phyloP scores from a whole-genome alignment of 2,797 vertebrate genomes.

The Xerus rutilus region DNA sequence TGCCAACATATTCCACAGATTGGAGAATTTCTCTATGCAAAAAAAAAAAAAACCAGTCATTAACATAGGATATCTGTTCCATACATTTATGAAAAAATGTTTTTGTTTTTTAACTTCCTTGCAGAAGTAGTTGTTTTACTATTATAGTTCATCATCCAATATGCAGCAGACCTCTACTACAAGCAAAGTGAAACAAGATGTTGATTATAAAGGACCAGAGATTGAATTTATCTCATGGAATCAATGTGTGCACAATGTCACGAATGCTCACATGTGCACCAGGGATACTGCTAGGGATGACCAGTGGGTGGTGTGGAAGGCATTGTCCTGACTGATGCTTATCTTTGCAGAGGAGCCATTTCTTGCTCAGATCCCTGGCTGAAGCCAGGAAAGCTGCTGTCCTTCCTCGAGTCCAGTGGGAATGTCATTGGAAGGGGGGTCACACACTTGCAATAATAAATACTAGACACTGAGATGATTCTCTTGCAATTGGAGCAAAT shows the following conservation, averaged over 20 bases:
- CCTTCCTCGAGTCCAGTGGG: conserved; percentile 72
- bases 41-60: conserved; percentile 80
- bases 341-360: conserved; percentile 82
- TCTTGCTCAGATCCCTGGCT: conserved; percentile 75
- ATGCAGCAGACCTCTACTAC: conserved; percentile 78
- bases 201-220: conserved; percentile 83
- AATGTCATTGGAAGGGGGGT: conserved; percentile 64
- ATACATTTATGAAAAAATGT: conserved; percentile 79
- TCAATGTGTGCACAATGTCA: conserved; percentile 85
- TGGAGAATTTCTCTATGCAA: conserved; percentile 81
- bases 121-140: conserved; percentile 83
- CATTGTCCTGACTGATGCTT: conserved; percentile 84
- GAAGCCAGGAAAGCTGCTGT: conserved; percentile 75
- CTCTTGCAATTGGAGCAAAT: conserved; percentile 50
- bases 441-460: conserved; percentile 73
- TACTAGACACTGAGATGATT: conserved; percentile 65
- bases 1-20: conserved; percentile 85
- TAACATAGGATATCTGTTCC: conserved; percentile 78
- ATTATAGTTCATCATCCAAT: conserved; percentile 83
- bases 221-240: conserved; percentile 86
- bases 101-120: conserved; percentile 79
- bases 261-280: conserved; percentile 85
- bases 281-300: conserved; percentile 78
- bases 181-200: conserved; percentile 85
- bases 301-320: conserved; percentile 80